phyloP scores from a whole-genome alignment of 2,888 invertebrate species.

The Cylindroiulus punctatus region DNA sequence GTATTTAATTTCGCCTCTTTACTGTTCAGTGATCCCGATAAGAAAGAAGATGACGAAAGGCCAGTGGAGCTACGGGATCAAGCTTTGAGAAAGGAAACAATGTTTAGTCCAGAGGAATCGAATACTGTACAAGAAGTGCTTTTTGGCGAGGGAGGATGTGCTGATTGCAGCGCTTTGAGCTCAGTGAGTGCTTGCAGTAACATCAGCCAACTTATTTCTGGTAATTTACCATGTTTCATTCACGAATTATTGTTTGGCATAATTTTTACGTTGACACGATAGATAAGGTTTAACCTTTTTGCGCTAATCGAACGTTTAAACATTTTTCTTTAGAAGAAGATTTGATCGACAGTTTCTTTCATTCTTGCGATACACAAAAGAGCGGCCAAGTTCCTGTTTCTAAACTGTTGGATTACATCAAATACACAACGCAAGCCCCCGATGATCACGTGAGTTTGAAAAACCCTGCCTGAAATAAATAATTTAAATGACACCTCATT shows the following conservation, averaged over 20 bases:
- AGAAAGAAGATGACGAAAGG: background rate
- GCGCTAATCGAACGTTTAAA: too few relatives aligned
- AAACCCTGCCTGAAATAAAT: too few relatives aligned
- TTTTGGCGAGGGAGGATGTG: background rate
- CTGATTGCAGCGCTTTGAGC: background rate
- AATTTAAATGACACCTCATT: background rate
- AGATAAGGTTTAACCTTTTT: too few relatives aligned
- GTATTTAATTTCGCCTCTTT: too few relatives aligned
- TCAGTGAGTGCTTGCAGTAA: background rate
- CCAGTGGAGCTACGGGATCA: background rate
- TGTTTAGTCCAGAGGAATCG: background rate
- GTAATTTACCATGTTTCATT: background rate
- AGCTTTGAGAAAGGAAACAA: background rate
- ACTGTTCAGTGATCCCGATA: background rate
- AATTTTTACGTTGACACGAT: background rate
- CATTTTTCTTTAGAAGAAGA: conserved; percentile 12
- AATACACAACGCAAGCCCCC: background rate
- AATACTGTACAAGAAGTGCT: background rate
- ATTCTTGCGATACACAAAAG: background rate
- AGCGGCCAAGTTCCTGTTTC: conserved; percentile 30
- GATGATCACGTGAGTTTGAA: conserved; percentile 33
- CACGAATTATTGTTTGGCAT: background rate
- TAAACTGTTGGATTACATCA: conserved; percentile 30
- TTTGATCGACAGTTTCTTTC: conserved; percentile 5
- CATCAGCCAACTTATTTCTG: background rate